Base-by-base conservation (phyloP, 1,140 invertebrate genomes). In the Diploscapter pachys region DNA sequence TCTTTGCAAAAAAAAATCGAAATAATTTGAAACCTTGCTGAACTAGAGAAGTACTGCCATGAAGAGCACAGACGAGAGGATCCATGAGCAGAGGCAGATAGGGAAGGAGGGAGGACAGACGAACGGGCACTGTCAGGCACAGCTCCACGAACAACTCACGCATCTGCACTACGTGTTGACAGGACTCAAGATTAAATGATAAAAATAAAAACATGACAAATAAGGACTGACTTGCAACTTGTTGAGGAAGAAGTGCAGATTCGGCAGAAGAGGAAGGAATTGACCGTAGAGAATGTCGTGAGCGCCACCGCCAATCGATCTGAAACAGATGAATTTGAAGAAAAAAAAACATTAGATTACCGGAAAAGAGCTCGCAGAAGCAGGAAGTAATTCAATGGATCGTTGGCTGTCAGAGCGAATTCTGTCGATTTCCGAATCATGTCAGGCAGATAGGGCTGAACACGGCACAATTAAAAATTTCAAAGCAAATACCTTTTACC, bases 71-170 rank as follows among this genome's bases (percentile, higher is more conserved):
- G 0, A 99, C 95, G 3, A 99, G 86, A 0, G 96, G 96, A 88
- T 98, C 96, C 96, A 99, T 99, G 8, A 99, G 87, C 93, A 98
- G 96, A 0, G 95, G 95, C 49, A 99, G 87, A 87, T 98, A 98
- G 3, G 96, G 96, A 13, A 99, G 88, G n/a, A 99, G 88, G 53
- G 94, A 97, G 82, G 93, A 96, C 0, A 99, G 88, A 71, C 96
- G 89, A 0, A 99, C 96, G 0, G 96, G 96, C 2, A 99, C 96
- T 2, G 95, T 99, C 3, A 99, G 87, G 86, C 96, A 99, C 53
- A 99, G 87, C 86, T 99, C 96, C 0, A 98, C 95, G 88, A 99
- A 98, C 5, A 98, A 88, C 88, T 99, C 96, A 86, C 97, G 96
- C 94, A 98, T 98, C 84, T 97, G 94, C 83, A 97, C 95, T 81